Percentiles rank a stretch among this genome's conserved stretches.
Evolutionary conservation across 1,140 invertebrate genomes (phyloP).

Genomic region (Brachionus sp.): DNA sequence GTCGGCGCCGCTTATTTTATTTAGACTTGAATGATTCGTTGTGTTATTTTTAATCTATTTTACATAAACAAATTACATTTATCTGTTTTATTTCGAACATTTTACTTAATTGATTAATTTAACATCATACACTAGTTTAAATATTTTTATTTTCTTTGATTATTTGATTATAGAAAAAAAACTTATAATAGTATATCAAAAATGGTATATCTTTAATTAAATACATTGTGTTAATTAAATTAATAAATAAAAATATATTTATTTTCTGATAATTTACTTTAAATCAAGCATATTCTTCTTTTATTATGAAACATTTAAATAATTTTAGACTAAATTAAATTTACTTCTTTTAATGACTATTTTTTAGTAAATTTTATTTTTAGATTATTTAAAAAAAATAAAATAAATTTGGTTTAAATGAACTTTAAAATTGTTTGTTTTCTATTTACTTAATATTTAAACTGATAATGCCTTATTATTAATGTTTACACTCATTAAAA

Average conservation of each 20-base stretch:
- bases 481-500: too few species aligned
- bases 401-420: too few species aligned
- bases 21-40: conserved; percentile 17
- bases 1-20: conserved; percentile 7
- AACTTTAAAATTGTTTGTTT: too few species aligned
- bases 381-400: neutral
- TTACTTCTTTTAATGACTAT: neutral
- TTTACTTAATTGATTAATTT: neutral
- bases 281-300: neutral
- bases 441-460: too few species aligned
- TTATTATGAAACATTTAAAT: too few species aligned
- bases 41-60: neutral
- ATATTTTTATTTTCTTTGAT: neutral
- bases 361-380: neutral
- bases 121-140: neutral
- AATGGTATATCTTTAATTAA: neutral
- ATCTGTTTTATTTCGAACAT: neutral
- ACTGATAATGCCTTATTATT: too few species aligned
- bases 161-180: neutral
- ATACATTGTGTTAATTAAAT: neutral
- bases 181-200: neutral
- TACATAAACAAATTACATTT: neutral
- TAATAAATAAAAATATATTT: neutral
- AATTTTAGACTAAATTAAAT: neutral
- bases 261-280: neutral